Base-by-base conservation (phyloP, 2,797 vertebrate species). In the Chiropotes sagulatus region DNA sequence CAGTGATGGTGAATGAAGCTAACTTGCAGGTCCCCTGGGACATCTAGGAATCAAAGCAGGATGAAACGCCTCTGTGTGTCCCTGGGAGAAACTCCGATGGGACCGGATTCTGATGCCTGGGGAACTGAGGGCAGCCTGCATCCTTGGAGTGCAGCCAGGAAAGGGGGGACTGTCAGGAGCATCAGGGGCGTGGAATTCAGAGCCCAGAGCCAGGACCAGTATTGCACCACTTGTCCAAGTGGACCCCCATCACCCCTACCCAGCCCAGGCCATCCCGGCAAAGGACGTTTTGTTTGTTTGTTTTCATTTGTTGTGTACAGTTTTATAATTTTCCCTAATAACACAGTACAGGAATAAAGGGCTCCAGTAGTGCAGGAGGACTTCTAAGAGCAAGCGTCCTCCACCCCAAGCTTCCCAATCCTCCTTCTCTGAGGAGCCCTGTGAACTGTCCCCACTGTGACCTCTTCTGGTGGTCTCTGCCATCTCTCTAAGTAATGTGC, bases 41-140 rank as follows among this genome's bases (percentile, higher is more conserved):
- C 57, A 28, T 58, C 41, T 39, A 52, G 58, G 72, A 84, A 39
- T 83, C 36, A 36, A 72, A 88, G 52, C 7, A 24, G 13, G 81
- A 24, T 0, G 0, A 41, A 15, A 17, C 1, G 2, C 44, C n/a
- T 39, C 4, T 39, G 7, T 26, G 15, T 33, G 44, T 28, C 67
- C 54, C 19, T 0, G 10, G 48, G 80, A 79, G 44, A n/a, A 24
- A n/a, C 50, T 11, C 28, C 2, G 0, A 13, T 22, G 19, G 36
- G 70, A 4, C 11, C 2, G 14, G 19, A 20, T 6, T 46, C 81
- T 13, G 36, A 22, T 30, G 36, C 36, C 79, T 5, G 4, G 36
- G 5, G 30, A 10, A 9, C 14, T 20, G 24, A 28, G 36, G 57
- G 44, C 1, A 10, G 39, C 84, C 39, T 30, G 7, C 33, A 33